Evolutionary conservation across 2,888 invertebrate genomes (phyloP).

Genomic region (Ophonus ardosiacus): DNA sequence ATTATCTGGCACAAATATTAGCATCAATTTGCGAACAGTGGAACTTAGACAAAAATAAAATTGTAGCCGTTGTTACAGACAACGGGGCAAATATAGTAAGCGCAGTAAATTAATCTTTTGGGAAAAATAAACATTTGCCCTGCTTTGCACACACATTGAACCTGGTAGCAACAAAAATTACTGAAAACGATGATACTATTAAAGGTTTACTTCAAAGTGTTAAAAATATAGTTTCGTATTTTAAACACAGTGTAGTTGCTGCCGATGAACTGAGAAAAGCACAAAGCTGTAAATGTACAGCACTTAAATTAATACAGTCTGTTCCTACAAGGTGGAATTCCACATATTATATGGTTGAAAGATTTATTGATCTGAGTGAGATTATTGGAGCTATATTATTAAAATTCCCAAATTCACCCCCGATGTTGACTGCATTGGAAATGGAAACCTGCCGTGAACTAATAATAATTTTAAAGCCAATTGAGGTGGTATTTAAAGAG

Average conservation of each 20-base stretch:
- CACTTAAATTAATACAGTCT: conserved; percentile 34
- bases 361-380: conserved; percentile 30
- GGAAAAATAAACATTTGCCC: conserved; percentile 64
- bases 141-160: conserved; percentile 64
- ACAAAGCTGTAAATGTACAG: not conserved
- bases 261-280: conserved; percentile 66
- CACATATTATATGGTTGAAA: conserved; percentile 29
- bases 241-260: conserved; percentile 67
- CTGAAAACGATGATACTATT: conserved; percentile 61
- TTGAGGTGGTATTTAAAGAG: not conserved
- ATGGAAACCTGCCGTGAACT: not conserved
- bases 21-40: too few species aligned
- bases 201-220: not conserved
- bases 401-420: too few species aligned
- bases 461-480: not conserved
- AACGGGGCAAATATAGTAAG: conserved; percentile 66
- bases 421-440: not conserved
- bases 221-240: conserved; percentile 66
- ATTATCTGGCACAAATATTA: too few species aligned
- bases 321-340: conserved; percentile 56
- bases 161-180: conserved; percentile 66
- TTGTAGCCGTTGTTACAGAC: conserved; percentile 63
- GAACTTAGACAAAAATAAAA: conserved; percentile 1
- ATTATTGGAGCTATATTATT: not conserved
- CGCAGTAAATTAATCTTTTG: conserved; percentile 64